Evolutionary conservation across 2,113 vertebrate species (phyloP).

Genomic region (Halichoeres trimaculatus): DNA sequence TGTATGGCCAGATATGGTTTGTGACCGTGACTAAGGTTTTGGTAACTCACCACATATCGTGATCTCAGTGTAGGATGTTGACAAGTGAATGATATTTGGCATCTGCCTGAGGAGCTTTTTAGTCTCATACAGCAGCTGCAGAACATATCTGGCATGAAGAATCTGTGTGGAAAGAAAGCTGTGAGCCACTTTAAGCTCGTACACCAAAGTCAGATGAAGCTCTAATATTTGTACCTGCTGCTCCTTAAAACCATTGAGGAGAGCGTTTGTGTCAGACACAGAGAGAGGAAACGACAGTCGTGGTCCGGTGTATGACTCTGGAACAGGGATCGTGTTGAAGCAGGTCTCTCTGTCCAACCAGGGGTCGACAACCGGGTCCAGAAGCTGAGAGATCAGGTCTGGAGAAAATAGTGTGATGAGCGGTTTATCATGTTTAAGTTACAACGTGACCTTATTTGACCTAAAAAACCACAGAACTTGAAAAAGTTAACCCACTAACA

Average conservation of each 20-base stretch:
- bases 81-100: conserved; percentile 90
- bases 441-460: no score
- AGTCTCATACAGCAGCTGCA: conserved; percentile 90
- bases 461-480: no score
- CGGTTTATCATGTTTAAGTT: no score
- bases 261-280: conserved; percentile 83
- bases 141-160: conserved; percentile 91
- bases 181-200: background rate
- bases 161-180: conserved; percentile 77
- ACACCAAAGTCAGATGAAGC: no score
- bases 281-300: conserved; percentile 91
- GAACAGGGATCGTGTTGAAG: conserved; percentile 84
- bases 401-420: conserved; percentile 4
- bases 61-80: conserved; percentile 89
- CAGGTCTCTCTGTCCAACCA: conserved; percentile 67
- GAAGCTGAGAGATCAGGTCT: conserved; percentile 86
- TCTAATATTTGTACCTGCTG: conserved; percentile 82
- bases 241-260: conserved; percentile 90
- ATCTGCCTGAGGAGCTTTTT: conserved; percentile 90
- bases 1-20: background rate
- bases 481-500: no score
- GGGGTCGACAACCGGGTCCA: conserved; percentile 76
- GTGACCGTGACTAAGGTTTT: background rate
- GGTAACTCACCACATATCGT: conserved; percentile 73
- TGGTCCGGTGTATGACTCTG: conserved; percentile 90